These are phyloP conservation scores for Leptinotarsa defecta DNA, from an alignment of 1,140 invertebrate species.

Conservation along the genomic window DNA sequence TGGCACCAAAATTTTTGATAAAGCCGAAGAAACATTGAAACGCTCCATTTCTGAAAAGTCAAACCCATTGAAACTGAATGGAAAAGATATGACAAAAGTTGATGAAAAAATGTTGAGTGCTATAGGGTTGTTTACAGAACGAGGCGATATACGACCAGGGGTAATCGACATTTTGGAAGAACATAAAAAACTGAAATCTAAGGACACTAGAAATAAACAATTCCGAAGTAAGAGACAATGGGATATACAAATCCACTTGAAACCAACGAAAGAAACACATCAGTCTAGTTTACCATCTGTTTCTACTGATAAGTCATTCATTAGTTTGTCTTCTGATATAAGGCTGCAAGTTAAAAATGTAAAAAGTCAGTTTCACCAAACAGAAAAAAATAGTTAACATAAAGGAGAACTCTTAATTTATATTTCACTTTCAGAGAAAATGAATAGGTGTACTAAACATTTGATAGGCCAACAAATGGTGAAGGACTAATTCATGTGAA, in stretches of 20 bases:
- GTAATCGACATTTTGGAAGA: conserved; percentile 36
- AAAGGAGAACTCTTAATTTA: not conserved
- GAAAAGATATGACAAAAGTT: conserved; percentile 25
- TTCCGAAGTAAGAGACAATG: conserved; percentile 29
- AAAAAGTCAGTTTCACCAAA: not conserved
- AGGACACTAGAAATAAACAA: conserved; percentile 30
- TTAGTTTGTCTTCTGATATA: conserved; percentile 16
- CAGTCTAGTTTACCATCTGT: conserved; percentile 8
- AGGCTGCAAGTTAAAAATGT: conserved; percentile 9
- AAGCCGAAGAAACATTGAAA: not conserved
- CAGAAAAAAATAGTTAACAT: too few relatives aligned
- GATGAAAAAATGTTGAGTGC: conserved; percentile 28
- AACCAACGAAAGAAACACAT: conserved; percentile 2
- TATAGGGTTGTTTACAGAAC: conserved; percentile 38
- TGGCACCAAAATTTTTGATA: not conserved
- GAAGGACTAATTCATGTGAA: too few relatives aligned
- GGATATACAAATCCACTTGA: conserved; percentile 29
- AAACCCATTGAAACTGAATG: conserved; percentile 34
- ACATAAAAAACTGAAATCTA: conserved; percentile 22
- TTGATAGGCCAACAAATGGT: not conserved
- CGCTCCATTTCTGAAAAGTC: conserved; percentile 4
- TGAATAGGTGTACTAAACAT: not conserved
- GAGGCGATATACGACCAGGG: conserved; percentile 33
- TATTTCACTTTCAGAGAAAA: not conserved
- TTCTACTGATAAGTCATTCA: conserved; percentile 25